Conservation (phyloP, 2,888 invertebrate genomes). For the Macropis europaea region DNA sequence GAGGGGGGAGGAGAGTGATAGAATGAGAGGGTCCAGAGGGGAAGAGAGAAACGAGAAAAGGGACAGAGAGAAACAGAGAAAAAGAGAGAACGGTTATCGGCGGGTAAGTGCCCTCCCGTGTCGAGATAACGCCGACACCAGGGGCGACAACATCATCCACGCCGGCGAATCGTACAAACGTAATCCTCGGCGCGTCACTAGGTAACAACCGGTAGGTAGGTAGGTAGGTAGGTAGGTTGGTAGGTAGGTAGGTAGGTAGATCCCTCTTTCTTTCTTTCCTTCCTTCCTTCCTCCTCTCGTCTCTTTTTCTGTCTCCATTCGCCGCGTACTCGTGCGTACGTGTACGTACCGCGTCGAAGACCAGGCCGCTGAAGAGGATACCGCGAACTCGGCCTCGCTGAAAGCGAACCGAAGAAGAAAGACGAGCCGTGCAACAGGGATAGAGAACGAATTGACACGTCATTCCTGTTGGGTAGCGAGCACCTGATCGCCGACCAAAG, state of each 20-base stretch:
- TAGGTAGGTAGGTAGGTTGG: slow-evolving; percentile 68
- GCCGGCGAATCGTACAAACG: slow-evolving; percentile 75
- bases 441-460: slow-evolving; percentile 57
- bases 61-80: slow-evolving; percentile 39
- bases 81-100: slow-evolving; percentile 71
- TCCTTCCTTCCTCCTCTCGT: slow-evolving; percentile 1
- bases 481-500: slow-evolving; percentile 59
- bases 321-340: slow-evolving; percentile 28
- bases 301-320: neutral
- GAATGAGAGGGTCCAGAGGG: neutral
- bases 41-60: neutral
- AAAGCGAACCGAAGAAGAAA: slow-evolving; percentile 41
- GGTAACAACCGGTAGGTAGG: slow-evolving; percentile 71
- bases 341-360: slow-evolving; percentile 23
- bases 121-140: slow-evolving; percentile 78
- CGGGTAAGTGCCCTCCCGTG: slow-evolving; percentile 78
- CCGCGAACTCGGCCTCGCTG: slow-evolving; percentile 31
- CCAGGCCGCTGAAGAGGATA: neutral
- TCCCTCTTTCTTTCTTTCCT: slow-evolving; percentile 16
- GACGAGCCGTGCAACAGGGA: slow-evolving; percentile 28
- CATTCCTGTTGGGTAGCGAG: slow-evolving; percentile 58
- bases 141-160: slow-evolving; percentile 78
- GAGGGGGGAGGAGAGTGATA: neutral
- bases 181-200: slow-evolving; percentile 74
- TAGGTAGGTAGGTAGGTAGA: slow-evolving; percentile 59